Evolutionary conservation across 2,888 invertebrate species (phyloP).

Genomic region (Lymantria dispar): DNA sequence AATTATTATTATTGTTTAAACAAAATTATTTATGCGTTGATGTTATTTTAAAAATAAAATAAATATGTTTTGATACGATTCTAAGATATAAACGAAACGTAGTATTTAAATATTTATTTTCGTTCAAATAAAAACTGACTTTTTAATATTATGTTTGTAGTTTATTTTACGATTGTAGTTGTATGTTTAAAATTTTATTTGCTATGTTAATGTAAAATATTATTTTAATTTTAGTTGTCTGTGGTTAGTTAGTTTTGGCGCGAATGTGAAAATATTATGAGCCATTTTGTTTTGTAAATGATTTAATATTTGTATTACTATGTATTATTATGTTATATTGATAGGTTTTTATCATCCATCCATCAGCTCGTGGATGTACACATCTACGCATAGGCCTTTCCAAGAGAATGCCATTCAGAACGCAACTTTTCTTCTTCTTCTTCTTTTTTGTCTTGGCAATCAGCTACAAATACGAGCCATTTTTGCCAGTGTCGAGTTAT

Average conservation of each 20-base stretch:
- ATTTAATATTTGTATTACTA: background rate
- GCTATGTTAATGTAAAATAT: background rate
- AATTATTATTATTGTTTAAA: no score
- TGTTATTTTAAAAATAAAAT: no score
- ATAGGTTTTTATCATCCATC: background rate
- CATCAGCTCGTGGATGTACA: no score
- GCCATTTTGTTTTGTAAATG: no score
- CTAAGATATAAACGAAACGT: slow-evolving; percentile 14
- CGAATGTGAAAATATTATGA: no score
- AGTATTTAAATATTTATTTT: slow-evolving; percentile 15
- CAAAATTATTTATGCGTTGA: no score
- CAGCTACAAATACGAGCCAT: no score
- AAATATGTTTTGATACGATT: slow-evolving; percentile 13
- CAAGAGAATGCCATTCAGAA: no score
- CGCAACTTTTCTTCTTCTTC: no score
- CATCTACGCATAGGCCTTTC: no score
- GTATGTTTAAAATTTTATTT: background rate
- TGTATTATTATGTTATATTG: background rate
- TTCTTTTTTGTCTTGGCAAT: no score
- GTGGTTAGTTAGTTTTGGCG: background rate
- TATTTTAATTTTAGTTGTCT: background rate
- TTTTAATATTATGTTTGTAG: slow-evolving; percentile 9
- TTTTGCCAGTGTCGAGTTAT: no score
- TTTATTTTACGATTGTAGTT: slow-evolving; percentile 6
- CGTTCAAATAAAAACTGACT: slow-evolving; percentile 16